These are phyloP conservation scores for Drosophila phalerata DNA, from an alignment of 2,888 invertebrate genomes.

Conservation along the genomic window DNA sequence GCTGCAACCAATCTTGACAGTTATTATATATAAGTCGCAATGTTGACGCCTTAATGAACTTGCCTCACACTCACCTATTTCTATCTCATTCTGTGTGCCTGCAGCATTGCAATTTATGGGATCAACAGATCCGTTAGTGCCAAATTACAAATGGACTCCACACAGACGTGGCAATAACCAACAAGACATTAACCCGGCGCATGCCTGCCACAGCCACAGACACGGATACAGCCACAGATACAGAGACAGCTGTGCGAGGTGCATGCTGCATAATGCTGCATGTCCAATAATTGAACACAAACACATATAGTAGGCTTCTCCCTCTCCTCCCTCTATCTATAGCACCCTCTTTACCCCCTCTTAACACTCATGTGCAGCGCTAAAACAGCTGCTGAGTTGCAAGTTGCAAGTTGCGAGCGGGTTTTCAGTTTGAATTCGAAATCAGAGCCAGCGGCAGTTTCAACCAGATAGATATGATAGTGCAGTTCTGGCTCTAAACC, in stretches of 20 bases:
- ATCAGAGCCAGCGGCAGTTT: constrained; percentile 63
- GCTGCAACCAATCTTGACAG: constrained; percentile 41
- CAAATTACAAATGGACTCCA: constrained; percentile 76
- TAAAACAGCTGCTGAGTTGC: constrained; percentile 60
- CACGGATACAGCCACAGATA: constrained; percentile 12
- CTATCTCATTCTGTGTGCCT: constrained; percentile 4
- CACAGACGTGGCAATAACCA: constrained; percentile 77
- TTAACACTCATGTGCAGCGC: constrained; percentile 38
- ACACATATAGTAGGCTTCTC: constrained; percentile 5
- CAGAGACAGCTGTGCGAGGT: constrained; percentile 30
- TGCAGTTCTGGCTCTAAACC: constrained; percentile 44
- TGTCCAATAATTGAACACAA: constrained; percentile 60
- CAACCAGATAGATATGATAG: constrained; percentile 58
- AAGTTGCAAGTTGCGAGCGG: constrained; percentile 51
- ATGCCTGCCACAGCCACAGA: constrained; percentile 49
- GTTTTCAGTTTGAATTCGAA: constrained; percentile 40
- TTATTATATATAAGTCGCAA: constrained; percentile 42
- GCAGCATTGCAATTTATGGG: constrained; percentile 69
- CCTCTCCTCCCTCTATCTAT: neutral
- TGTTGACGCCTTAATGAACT: too few species aligned
- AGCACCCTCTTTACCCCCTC: neutral
- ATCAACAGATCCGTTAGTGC: constrained; percentile 77
- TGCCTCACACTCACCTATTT: neutral
- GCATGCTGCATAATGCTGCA: constrained; percentile 42
- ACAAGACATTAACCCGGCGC: constrained; percentile 80